Base-by-base conservation (phyloP, 2,113 vertebrate species). In the Peromyscus maniculatus region DNA sequence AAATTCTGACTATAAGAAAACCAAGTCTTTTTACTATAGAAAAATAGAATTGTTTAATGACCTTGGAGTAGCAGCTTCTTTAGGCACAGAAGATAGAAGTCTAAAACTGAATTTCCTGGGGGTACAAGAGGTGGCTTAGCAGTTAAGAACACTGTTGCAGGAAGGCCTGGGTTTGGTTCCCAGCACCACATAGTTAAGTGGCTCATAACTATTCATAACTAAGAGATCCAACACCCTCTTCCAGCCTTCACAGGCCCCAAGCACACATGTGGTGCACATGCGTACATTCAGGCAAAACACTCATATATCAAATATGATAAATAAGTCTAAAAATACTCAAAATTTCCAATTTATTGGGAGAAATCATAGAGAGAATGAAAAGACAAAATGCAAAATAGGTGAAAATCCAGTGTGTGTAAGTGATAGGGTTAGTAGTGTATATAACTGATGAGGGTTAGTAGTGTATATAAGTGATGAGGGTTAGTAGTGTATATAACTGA, bases 1-100 rank as follows among this genome's bases (percentile, higher is more conserved):
- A 90, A 92, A 2, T 46, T 90, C 69, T 72, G 69, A 87, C 71
- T 95, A 16, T 96, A 46, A 74, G 71, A n/a, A 91, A 82, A 36
- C 9, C 87, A 91, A 94, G 77, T 0, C 11, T 46, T 28, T 67
- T 33, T 91, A 78, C 43, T 95, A 90, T 46, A 93, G n/a, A 95
- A 78, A 84, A 67, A 89, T 36, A 49, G 26, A 94, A 46, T 90
- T 49, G 13, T 33, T 82, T 77, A 91, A 83, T 83, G 28, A 92
- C 71, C 77, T 84, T 80, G 49, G 22, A n/a, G 7, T 80, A 64
- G 78, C 59, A 78, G 43, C 89, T 87, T 90, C 39, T 93, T 95
- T 80, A 92, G 52, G 39, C 31, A 13, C 39, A 84, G 13, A 71
- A 69, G 26, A n/a, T 78, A 28, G 1, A 64, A 84, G 28, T n/a